Percentiles rank a stretch among this genome's conserved stretches.
Evolutionary conservation across 2,797 vertebrate genomes (phyloP).

Genomic region (Chelmon rostratus): DNA sequence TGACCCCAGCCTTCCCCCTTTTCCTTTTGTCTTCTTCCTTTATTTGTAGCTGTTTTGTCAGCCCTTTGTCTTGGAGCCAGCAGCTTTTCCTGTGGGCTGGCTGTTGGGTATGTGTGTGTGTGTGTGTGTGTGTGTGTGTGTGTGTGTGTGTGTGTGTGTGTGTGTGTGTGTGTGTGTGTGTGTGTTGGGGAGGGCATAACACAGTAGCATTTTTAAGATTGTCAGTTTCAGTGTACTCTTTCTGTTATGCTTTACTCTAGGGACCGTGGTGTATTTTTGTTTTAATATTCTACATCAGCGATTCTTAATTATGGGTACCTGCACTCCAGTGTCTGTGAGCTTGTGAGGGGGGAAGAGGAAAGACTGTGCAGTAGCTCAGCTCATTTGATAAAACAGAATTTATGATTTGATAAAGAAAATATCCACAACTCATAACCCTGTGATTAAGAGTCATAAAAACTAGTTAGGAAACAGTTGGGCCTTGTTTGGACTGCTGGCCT

Average conservation of each 20-base stretch:
- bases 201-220: conserved; percentile 41
- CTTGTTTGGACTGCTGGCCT: too few relatives aligned
- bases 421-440: background rate
- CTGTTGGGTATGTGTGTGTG: conserved; percentile 12
- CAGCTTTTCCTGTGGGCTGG: conserved; percentile 50
- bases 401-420: conserved; percentile 6
- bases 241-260: conserved; percentile 8
- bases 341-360: background rate
- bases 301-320: background rate
- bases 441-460: background rate
- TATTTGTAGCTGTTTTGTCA: conserved; percentile 62
- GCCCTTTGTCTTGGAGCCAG: conserved; percentile 60
- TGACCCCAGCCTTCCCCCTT: conserved; percentile 45
- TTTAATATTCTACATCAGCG: background rate
- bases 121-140: conserved; percentile 10
- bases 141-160: conserved; percentile 9
- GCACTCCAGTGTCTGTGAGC: background rate
- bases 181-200: conserved; percentile 6
- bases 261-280: conserved; percentile 9
- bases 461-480: background rate
- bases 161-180: conserved; percentile 2
- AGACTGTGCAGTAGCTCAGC: background rate
- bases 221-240: conserved; percentile 19
- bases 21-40: conserved; percentile 62
- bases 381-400: background rate